A percentile compares a stretch with the other conserved stretches of the same genome.
Evolutionary conservation across 2,113 vertebrate genomes (phyloP).

Genomic region (Thoracochromis brauschi): DNA sequence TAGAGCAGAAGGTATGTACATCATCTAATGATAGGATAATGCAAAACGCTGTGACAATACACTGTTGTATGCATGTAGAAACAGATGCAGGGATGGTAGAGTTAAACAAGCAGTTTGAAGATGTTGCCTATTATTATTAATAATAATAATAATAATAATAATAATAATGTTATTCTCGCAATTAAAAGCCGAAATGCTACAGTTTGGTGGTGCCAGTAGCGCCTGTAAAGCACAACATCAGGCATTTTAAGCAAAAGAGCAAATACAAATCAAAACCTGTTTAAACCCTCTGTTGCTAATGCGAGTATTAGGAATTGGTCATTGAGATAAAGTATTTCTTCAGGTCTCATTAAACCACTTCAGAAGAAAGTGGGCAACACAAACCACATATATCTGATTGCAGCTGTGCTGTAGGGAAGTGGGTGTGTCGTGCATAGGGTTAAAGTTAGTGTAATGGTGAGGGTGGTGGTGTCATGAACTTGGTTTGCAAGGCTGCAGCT

Average conservation of each 20-base stretch:
- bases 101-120: not conserved
- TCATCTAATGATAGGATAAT: not conserved
- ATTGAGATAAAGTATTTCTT: not conserved
- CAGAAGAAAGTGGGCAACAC: not conserved
- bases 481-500: not conserved
- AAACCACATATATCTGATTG: not conserved
- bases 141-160: not conserved
- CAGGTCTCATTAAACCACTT: not conserved
- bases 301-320: not conserved
- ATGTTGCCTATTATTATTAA: not conserved
- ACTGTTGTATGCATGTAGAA: not conserved
- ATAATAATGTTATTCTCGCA: rapidly evolving
- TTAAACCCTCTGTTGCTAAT: not conserved
- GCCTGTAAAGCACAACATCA: not conserved
- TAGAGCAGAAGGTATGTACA: slow-evolving; percentile 79
- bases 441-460: not conserved
- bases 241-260: not conserved
- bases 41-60: not conserved
- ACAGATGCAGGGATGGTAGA: not conserved
- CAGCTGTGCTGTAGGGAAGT: not conserved
- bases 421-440: not conserved
- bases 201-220: not conserved
- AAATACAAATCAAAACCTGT: not conserved
- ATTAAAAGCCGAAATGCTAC: not conserved
- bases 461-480: not conserved